Base-by-base conservation (phyloP, 1,140 invertebrate species). In the Trichomalopsis sarcophagae region DNA sequence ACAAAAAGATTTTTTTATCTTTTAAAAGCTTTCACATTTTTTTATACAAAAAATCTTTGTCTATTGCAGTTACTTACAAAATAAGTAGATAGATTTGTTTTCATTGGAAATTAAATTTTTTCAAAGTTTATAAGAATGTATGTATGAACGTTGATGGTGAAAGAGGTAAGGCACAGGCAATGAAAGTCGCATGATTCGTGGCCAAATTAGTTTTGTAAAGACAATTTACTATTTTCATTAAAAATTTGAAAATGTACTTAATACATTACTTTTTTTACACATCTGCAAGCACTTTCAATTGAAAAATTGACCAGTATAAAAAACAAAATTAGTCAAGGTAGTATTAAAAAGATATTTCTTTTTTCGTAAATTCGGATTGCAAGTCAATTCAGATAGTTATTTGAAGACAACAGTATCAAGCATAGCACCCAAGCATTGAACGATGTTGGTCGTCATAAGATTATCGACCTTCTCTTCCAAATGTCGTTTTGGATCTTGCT, bases 401-500 rank as follows among this genome's bases (percentile, higher is more conserved):
- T 97, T 97, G 92, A 99, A 99, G 78, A 99, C 98, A 92, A 99
- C 97, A 33, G 98, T 99, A 91, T 99, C 98, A 33, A 99, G 94
- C 99, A 99, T 99, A 27, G 99, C 98, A 89, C 98, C 99, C 88
- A 99, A 94, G 94, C 97, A 99, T 93, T 99, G 99, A 55, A 99
- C 98, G 94, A 99, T 99, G 93, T 99, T 99, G 86, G 97, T 97
- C 30, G 98, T 97, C 98, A 99, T 99, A 40, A 99, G 94, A 76
- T 97, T 96, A 94, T 99, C 98, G 23, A 99, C 99, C 94, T 99
- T 98, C 91, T 99, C 99, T 93, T 99, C 98, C 89, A 99, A 95
- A 96, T 99, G 99, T 87, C 99, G 95, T 94, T 99, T 99, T n/a
- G 99, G 99, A 94, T 99, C 99, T 93, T 99, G 98, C 94, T 99